Conservation (phyloP, 2,888 invertebrate species). For the Sphaerophoria taeniata region DNA sequence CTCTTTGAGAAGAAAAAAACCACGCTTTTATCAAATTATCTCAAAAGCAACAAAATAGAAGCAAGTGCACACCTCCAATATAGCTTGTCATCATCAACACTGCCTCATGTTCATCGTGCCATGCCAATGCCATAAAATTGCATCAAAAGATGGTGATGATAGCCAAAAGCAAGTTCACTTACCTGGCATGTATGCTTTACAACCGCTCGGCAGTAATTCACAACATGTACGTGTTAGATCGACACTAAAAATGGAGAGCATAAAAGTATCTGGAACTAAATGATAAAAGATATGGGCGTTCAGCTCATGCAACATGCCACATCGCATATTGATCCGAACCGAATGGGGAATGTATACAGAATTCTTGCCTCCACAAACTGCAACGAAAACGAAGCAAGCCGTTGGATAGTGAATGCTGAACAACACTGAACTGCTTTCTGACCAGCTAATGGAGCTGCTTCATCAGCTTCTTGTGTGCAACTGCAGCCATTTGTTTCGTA, state of each 20-base stretch:
- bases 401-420: not conserved
- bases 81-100: constrained; percentile 41
- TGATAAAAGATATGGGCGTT: constrained; percentile 58
- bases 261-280: constrained; percentile 74
- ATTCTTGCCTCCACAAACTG: constrained; percentile 38
- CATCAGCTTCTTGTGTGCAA: constrained; percentile 23
- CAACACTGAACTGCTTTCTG: constrained; percentile 34
- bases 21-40: too few relatives aligned
- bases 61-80: not conserved
- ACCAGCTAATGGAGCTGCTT: constrained; percentile 23
- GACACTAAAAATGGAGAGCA: constrained; percentile 74
- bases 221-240: constrained; percentile 73
- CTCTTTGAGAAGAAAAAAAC: too few relatives aligned
- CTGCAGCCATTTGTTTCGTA: constrained; percentile 33
- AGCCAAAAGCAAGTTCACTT: constrained; percentile 63
- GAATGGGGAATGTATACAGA: not conserved
- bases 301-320: constrained; percentile 33
- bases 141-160: constrained; percentile 69
- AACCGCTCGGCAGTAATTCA: constrained; percentile 66
- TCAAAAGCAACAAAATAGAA: not conserved
- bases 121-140: constrained; percentile 66
- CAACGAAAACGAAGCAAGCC: not conserved
- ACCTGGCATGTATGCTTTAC: constrained; percentile 38
- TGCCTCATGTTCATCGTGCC: constrained; percentile 36
- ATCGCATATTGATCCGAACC: not conserved